Base-by-base conservation (phyloP, 2,888 invertebrate genomes). In the Caradrina kadenii region DNA sequence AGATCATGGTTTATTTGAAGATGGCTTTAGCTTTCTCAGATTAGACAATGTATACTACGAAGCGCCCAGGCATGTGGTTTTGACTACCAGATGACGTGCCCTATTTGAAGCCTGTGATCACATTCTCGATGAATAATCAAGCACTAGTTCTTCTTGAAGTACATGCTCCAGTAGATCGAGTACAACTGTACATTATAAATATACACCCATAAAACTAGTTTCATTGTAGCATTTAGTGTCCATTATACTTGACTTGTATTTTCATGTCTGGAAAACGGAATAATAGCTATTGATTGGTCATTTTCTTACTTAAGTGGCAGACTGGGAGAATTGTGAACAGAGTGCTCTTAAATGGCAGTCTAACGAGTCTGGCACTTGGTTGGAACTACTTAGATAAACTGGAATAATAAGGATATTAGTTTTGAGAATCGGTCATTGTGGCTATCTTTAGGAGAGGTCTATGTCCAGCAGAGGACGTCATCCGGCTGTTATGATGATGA, bases 1-100 rank as follows among this genome's bases (percentile, higher is more conserved):
- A 78, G 63, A 72, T 78, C 78, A 73, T 49, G 19, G 17, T 42
- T 72, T 62, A 56, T 63, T 62, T 45, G 69, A 48, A 59, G 26
- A 45, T 48, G 39, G 26, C 21, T 39, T 45, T 52, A 56, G 53
- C 50, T 63, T 72, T 56, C 50, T 49, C 19, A 19, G 42, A n/a
- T 17, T 76, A 19, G n/a, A 17, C 21, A 21, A 49, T 22, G 11
- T 22, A 42, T 45, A 35, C 58, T 35, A 65, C 26, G 31, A 22
- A 31, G 8, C 21, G n/a, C 11, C 45, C 8, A 21, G 19, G 11
- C 76, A 77, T 71, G 42, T 77, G 61, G 31, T 55, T 70, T 21
- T 15, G 19, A 3, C 7, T 50, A 31, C 49, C 68, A 54, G 54
- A 68, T 70, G 72, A 69, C 17, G 39, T 48, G 31, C 21, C 21